Evolutionary conservation across 2,888 invertebrate species (phyloP), one percentile per base, ranked within the genome.

Genomic region (Caenorhabditis sinica): DNA sequence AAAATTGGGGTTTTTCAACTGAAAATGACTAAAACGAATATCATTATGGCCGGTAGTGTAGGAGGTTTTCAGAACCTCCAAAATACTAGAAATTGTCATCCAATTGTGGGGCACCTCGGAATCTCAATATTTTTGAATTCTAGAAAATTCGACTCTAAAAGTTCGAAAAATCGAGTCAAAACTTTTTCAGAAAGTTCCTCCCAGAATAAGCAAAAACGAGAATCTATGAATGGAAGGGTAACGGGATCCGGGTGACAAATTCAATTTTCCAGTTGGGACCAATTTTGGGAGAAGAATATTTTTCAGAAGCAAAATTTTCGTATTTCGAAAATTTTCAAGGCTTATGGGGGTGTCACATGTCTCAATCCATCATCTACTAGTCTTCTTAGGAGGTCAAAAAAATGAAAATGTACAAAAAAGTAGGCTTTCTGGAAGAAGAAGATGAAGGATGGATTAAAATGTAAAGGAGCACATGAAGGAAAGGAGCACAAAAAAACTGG

Each of bases 361-460:
- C 51, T 36, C 51, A 60, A 58, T 65, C 45, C 45, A 65, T 65
- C 65, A 65, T 63, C 63, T 43, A 63, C 65, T 65, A 28, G n/a
- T 23, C 65, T 65, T 45, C 45, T 30, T 49, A 68, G 49, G 68
- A 56, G 66, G 51, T 65, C 58, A 49, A 36, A 66, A 68, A 68
- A 58, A 56, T 4, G 8, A 33, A 33, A 40, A 49, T 45, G 76
- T 43, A 53, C 36, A 51, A 65, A 60, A 49, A 49, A 1, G 30
- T 33, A 23, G 43, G 13, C n/a, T 45, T 23, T 13, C 0, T 20
- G 36, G n/a, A 20, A 20, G 49, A 20, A 49, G 20, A 49, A 15
- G 56, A 56, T 28, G 28, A 56, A 28, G 28, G 56, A 56, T 56
- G 45, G 65, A 65, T 65, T 65, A 65, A 49, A 65, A 65, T 45